phyloP scores from a whole-genome alignment of 1,140 invertebrate genomes.

The Cylas formicarius region DNA sequence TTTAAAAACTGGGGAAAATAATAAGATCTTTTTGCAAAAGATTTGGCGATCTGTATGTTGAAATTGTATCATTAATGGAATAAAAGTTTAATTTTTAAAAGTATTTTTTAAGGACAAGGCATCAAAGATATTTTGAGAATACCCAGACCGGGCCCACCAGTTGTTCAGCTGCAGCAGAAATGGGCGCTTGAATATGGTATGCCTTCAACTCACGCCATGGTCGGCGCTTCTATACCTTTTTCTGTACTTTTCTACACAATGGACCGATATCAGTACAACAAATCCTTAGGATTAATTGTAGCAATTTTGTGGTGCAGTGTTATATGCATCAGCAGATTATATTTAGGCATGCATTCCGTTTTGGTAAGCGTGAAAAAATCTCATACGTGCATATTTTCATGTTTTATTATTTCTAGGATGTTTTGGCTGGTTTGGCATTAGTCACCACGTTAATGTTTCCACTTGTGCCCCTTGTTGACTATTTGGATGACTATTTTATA shows the following conservation, averaged over 20 bases:
- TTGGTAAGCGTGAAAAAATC: slow-evolving; percentile 49
- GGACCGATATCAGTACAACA: slow-evolving; percentile 70
- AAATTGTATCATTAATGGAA: neutral
- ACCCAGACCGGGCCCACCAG: slow-evolving; percentile 79
- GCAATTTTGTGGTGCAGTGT: slow-evolving; percentile 62
- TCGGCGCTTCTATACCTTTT: slow-evolving; percentile 78
- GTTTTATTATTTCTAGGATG: slow-evolving; percentile 54
- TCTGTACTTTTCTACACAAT: slow-evolving; percentile 73
- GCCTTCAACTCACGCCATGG: slow-evolving; percentile 92
- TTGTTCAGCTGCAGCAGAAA: slow-evolving; percentile 72
- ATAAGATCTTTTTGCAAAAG: too few species aligned
- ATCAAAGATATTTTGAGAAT: slow-evolving; percentile 81
- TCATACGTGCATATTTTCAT: slow-evolving; percentile 6
- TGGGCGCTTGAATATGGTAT: slow-evolving; percentile 88
- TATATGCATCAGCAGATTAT: slow-evolving; percentile 77
- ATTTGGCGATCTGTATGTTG: too few species aligned
- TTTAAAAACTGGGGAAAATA: too few species aligned
- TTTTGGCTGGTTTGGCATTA: slow-evolving; percentile 64
- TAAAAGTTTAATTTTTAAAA: neutral
- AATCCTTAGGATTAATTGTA: slow-evolving; percentile 46
- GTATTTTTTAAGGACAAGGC: slow-evolving; percentile 60
- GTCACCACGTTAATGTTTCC: slow-evolving; percentile 60
- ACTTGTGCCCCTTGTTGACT: slow-evolving; percentile 66
- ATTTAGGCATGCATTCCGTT: slow-evolving; percentile 88
- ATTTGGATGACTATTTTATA: slow-evolving; percentile 64